Evolutionary conservation across 1,140 invertebrate species (phyloP).

Genomic region (Papilio machaon): DNA sequence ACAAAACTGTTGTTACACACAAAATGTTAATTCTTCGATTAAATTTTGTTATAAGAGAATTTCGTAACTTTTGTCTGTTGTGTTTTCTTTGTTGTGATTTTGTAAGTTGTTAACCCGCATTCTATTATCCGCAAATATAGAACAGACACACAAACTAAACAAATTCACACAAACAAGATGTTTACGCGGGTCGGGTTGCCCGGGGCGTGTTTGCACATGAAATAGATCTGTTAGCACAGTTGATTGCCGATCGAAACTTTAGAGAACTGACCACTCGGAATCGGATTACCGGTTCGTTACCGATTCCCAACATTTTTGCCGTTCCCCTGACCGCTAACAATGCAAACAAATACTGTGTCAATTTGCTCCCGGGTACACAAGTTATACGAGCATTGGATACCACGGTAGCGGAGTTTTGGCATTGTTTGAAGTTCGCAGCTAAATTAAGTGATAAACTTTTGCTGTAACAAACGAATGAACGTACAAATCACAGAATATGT

Average conservation of each 20-base stretch:
- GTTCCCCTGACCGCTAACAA: slow-evolving; percentile 75
- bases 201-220: slow-evolving; percentile 70
- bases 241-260: slow-evolving; percentile 80
- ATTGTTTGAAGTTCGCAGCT: neutral
- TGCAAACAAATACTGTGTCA: slow-evolving; percentile 63
- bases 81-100: too few species aligned
- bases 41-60: neutral
- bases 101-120: slow-evolving; percentile 18
- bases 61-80: neutral
- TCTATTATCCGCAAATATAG: slow-evolving; percentile 29
- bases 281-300: slow-evolving; percentile 79
- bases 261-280: slow-evolving; percentile 75
- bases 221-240: slow-evolving; percentile 77
- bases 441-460: slow-evolving; percentile 15
- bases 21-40: neutral
- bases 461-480: neutral
- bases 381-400: slow-evolving; percentile 49
- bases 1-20: too few species aligned
- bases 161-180: slow-evolving; percentile 38
- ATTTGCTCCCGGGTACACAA: slow-evolving; percentile 47
- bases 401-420: slow-evolving; percentile 35
- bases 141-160: slow-evolving; percentile 31
- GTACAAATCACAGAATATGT: neutral
- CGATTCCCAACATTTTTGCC: slow-evolving; percentile 68
- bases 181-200: slow-evolving; percentile 45